Evolutionary conservation across 2,113 vertebrate species (phyloP).

Genomic region (Oncorhynchus gorbuscha): DNA sequence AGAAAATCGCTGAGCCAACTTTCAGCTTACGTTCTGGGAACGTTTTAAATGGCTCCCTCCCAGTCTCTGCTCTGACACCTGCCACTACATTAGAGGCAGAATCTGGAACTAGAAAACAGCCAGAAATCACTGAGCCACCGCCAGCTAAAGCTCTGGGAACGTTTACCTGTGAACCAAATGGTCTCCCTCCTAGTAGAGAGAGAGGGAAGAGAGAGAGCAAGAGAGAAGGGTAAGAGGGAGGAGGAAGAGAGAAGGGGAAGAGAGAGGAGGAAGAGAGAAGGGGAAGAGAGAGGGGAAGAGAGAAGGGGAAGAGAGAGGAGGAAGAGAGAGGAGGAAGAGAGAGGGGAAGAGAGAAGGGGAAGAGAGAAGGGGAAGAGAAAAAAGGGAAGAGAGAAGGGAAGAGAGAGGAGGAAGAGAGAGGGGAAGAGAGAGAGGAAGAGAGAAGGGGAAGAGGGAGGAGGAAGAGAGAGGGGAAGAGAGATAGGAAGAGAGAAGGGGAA

Average conservation of each 20-base stretch:
- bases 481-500: neutral
- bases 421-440: neutral
- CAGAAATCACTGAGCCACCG: neutral
- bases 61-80: too few relatives aligned
- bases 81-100: conserved; percentile 7
- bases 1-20: neutral
- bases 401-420: neutral
- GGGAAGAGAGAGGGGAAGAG: neutral
- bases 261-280: neutral
- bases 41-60: too few relatives aligned
- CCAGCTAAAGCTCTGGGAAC: neutral
- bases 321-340: neutral
- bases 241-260: neutral
- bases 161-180: neutral
- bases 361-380: too few relatives aligned
- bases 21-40: neutral
- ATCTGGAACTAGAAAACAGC: conserved; percentile 12
- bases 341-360: neutral
- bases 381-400: too few relatives aligned
- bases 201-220: too few relatives aligned
- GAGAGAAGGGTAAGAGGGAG: neutral
- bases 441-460: neutral
- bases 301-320: neutral
- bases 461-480: too few relatives aligned
- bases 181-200: neutral